Evolutionary conservation across 92 coral and sea anemone species (phyloP), one percentile per base, ranked within the genome.

Genomic region (Muricea muricata): DNA sequence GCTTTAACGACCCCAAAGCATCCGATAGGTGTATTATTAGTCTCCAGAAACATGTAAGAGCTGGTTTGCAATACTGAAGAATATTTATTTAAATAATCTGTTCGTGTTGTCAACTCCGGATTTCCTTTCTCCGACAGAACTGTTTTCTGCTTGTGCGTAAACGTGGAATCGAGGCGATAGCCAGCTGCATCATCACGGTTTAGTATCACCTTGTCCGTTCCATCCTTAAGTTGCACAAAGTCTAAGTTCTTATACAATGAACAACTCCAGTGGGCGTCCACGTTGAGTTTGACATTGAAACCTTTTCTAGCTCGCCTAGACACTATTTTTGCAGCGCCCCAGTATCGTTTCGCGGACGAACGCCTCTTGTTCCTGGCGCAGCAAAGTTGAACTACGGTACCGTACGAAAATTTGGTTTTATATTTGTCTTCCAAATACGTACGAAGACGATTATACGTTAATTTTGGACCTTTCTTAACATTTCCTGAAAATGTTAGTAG

Each of bases 1-100:
- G 82, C 34, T 76, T 84, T 84, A 0, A 84, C 61, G 5, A 73
- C 78, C 13, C 85, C 85, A 33, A 80, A 46, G 56, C 85, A 80
- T 15, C 34, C 60, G n/a, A 61, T n/a, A 0, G 76, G 63, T 33
- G 76, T 80, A 39, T 67, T 63, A 14, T 80, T 37, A 39, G 75
- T 69, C 35, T 69, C 75, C 7, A 69, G 47, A 69, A 69, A 69
- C 75, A 69, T 69, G 14, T 69, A 69, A 33, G 75, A 69, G 26
- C 47, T 69, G 29, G 48, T 35, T 30, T 69, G 75, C 40, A 69
- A 30, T 4, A 69, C 75, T 15, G 75, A 69, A 17, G 75, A 69
- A 31, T 69, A 69, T 37, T 69, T 69, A 41, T 69, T 69, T 5
- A 69, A 8, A 23, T 69, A 69, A 30, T 69, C 75, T 15, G 75